phyloP scores from a whole-genome alignment of 2,797 vertebrate genomes.

The Diglossa cyanea region DNA sequence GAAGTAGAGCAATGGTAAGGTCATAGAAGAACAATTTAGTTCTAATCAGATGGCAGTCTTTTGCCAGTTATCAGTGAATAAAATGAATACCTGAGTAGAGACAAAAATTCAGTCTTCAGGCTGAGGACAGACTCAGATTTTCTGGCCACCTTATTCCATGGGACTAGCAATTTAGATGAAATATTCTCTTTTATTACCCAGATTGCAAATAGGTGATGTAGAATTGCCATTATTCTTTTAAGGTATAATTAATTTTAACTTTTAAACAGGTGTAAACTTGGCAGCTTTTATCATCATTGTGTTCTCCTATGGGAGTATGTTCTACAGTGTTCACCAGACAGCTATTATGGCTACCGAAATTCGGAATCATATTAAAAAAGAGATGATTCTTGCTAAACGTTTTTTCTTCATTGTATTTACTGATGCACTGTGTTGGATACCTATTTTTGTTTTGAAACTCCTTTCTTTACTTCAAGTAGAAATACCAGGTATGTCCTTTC shows the following conservation, averaged over 20 bases:
- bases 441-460: constrained; percentile 95
- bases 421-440: constrained; percentile 97
- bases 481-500: constrained; percentile 88
- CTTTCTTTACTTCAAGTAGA: constrained; percentile 93
- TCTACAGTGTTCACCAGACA: constrained; percentile 93
- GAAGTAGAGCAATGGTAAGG: background rate
- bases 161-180: background rate
- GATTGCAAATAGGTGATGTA: background rate
- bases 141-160: background rate
- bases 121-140: background rate
- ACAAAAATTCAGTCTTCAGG: background rate
- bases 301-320: constrained; percentile 97
- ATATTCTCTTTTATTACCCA: background rate
- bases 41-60: background rate
- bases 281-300: constrained; percentile 94
- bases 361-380: constrained; percentile 93
- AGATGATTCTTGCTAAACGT: constrained; percentile 92
- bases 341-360: constrained; percentile 89
- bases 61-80: background rate
- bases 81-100: background rate
- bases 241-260: constrained; percentile 10
- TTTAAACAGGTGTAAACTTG: constrained; percentile 88
- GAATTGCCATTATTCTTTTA: background rate
- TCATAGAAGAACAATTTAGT: background rate
- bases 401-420: constrained; percentile 99